phyloP scores from a whole-genome alignment of 2,888 invertebrate species.

The Beris morrisii region DNA sequence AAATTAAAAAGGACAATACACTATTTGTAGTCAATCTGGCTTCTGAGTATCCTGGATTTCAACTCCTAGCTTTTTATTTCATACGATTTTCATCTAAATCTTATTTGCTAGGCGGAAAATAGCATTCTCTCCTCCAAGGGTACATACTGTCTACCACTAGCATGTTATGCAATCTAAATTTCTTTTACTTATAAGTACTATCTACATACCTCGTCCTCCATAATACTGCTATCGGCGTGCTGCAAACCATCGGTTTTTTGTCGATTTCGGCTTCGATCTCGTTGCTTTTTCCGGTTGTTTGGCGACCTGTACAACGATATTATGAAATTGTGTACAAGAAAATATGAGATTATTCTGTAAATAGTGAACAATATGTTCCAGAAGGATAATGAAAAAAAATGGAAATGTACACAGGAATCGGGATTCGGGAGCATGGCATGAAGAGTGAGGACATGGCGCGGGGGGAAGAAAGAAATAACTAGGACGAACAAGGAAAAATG shows the following conservation, averaged over 20 bases:
- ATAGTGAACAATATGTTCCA: conserved; percentile 1
- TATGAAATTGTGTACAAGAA: conserved; percentile 4
- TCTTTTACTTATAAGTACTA: no score
- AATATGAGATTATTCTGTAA: neutral
- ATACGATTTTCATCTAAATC: no score
- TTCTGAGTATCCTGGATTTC: no score
- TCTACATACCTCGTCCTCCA: conserved; percentile 54
- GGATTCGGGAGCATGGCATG: neutral
- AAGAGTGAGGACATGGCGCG: neutral
- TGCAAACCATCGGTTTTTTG: conserved; percentile 53
- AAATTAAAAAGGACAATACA: conserved; percentile 1
- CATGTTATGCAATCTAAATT: no score
- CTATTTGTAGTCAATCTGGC: no score
- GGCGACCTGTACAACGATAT: conserved; percentile 23
- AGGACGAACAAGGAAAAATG: no score
- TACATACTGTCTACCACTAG: no score
- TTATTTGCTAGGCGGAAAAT: no score
- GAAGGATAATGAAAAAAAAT: neutral
- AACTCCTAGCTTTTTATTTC: no score
- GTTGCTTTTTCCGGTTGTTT: conserved; percentile 45
- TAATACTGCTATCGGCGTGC: conserved; percentile 54
- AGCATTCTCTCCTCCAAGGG: no score
- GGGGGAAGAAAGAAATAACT: no score
- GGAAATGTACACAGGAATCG: neutral
- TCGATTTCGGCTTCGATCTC: conserved; percentile 50